Evolutionary conservation across 2,113 vertebrate species (phyloP), one percentile per base, ranked within the genome.

Genomic region (Melanerpes aurifrons): DNA sequence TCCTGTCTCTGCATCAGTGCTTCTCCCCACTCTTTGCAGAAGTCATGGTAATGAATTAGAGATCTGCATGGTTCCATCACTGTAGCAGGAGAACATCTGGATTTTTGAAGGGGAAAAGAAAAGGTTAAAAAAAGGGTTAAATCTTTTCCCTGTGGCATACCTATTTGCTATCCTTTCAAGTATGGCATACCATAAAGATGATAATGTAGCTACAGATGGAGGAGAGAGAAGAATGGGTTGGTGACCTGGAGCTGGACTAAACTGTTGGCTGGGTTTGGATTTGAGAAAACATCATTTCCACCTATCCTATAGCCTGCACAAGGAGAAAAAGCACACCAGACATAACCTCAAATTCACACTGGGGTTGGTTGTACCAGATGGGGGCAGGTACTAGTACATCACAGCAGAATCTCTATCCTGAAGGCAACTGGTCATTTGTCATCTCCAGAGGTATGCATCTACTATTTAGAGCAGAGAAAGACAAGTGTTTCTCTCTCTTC

Each of bases 321-420:
- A 29, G 26, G 67, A 91, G 35, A 76, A 59, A 26, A 0, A 76
- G 28, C n/a, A 63, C 24, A 76, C 5, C 26, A 80, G 10, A 20
- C 13, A 22, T 24, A 84, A 54, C 4, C 25, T 78, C 32, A 45
- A 66, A 5, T 15, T 82, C 48, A 50, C 25, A 32, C 0, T 2
- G 3, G 8, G 15, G 4, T 3, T 58, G 7, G 5, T n/a, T 0
- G 0, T 25, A 63, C 15, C 68, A 85, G 4, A 12, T 74, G 35
- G 15, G 18, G 32, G 86, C 47, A 83, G 7, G 21, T 57, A 48
- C 18, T 4, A 37, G 10, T 6, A 13, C 0, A 0, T 21, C 18
- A 57, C 29, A 78, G 25, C 28, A 79, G 28, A 79, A 78, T 5
- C 5, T 90, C 37, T 47, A 6, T 88, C 67, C 45, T 90, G 61